phyloP scores from a whole-genome alignment of 1,140 invertebrate genomes.

The Drosophila pectinifera region DNA sequence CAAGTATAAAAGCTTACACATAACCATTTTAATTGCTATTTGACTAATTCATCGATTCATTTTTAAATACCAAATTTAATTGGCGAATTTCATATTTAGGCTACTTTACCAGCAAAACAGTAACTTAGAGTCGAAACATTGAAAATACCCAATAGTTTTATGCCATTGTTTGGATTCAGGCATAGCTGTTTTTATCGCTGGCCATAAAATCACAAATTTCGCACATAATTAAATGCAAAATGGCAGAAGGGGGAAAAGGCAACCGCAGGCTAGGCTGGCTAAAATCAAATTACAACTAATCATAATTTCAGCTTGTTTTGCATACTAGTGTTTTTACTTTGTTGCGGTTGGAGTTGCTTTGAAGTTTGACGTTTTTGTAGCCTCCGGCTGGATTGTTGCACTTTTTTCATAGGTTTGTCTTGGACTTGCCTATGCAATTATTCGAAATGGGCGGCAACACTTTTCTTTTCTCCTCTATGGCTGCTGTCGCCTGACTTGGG shows the following conservation, averaged over 20 bases:
- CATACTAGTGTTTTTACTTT: slow-evolving; percentile 22
- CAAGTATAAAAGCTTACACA: too few relatives aligned
- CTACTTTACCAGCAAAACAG: background rate
- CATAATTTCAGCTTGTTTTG: slow-evolving; percentile 52
- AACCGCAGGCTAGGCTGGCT: slow-evolving; percentile 42
- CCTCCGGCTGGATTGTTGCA: slow-evolving; percentile 37
- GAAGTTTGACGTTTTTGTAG: slow-evolving; percentile 44
- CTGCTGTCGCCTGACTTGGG: slow-evolving; percentile 22
- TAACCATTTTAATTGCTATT: background rate
- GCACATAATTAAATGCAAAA: slow-evolving; percentile 77
- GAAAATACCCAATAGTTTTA: background rate
- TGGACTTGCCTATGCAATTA: slow-evolving; percentile 60
- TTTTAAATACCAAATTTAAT: background rate
- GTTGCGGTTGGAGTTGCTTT: slow-evolving; percentile 48
- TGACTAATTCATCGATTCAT: background rate
- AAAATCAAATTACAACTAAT: slow-evolving; percentile 76
- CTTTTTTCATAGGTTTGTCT: slow-evolving; percentile 28
- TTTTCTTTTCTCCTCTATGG: slow-evolving; percentile 29
- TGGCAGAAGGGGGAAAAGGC: slow-evolving; percentile 5
- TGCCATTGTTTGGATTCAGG: slow-evolving; percentile 32
- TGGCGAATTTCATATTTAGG: background rate
- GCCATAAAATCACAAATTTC: slow-evolving; percentile 61
- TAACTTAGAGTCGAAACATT: background rate
- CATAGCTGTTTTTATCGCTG: slow-evolving; percentile 40
- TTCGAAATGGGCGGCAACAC: slow-evolving; percentile 55